A percentile compares a stretch with the other conserved stretches of the same genome.
These are phyloP conservation scores for Lagria hirta DNA, from an alignment of 2,888 invertebrate genomes.

Conservation along the genomic window DNA sequence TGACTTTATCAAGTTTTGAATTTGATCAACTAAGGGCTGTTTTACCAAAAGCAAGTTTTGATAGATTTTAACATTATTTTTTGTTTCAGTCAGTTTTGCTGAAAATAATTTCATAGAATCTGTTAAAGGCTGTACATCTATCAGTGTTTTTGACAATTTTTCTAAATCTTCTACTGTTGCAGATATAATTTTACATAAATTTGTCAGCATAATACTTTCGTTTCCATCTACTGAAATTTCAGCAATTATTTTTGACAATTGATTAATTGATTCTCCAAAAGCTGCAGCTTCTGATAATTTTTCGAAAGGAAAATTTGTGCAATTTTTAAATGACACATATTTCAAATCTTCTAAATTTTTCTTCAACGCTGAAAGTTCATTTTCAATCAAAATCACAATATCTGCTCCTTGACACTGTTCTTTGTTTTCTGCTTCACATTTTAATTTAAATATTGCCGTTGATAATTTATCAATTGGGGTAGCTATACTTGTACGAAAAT, in stretches of 20 bases:
- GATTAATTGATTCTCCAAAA: slow-evolving; percentile 32
- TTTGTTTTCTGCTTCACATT: no score
- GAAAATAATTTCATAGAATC: slow-evolving; percentile 6
- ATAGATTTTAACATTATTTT: slow-evolving; percentile 9
- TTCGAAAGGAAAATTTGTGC: not conserved
- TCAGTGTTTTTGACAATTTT: slow-evolving; percentile 26
- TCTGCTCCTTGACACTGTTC: no score
- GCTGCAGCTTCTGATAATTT: slow-evolving; percentile 1
- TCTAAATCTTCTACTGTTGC: slow-evolving; percentile 24
- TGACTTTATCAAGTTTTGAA: no score
- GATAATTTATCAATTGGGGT: no score
- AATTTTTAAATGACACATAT: not conserved
- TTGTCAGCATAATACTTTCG: no score
- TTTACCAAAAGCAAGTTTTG: no score
- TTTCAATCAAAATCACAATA: no score
- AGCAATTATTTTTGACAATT: slow-evolving; percentile 30
- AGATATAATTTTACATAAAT: slow-evolving; percentile 24
- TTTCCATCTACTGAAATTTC: no score
- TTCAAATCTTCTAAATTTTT: slow-evolving; percentile 4
- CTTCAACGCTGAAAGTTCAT: slow-evolving; percentile 3
- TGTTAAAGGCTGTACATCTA: slow-evolving; percentile 26
- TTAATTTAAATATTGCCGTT: no score
- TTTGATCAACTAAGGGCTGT: not conserved
- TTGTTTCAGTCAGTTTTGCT: slow-evolving; percentile 4
- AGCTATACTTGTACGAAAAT: no score